Conservation (phyloP, 1,140 invertebrate genomes). For the Heliconius hermathena region DNA sequence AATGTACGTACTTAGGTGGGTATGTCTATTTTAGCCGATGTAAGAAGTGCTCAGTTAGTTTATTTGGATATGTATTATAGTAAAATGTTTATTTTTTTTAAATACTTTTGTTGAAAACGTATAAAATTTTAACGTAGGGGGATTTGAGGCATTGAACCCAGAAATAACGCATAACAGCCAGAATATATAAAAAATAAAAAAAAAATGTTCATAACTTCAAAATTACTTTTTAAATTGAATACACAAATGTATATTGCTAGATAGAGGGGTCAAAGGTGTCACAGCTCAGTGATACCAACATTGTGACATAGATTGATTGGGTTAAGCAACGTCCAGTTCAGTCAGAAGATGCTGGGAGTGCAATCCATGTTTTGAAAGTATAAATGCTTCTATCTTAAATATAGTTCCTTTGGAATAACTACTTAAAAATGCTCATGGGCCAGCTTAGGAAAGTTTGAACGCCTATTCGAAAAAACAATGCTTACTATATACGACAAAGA, state of each 20-base stretch:
- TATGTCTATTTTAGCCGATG: neutral
- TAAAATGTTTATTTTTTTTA: too few species aligned
- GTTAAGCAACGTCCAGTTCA: neutral
- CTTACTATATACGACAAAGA: too few species aligned
- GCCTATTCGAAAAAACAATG: too few species aligned
- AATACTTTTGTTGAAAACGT: too few species aligned
- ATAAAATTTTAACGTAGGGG: too few species aligned
- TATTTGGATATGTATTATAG: neutral
- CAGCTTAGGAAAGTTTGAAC: too few species aligned
- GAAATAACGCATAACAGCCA: too few species aligned
- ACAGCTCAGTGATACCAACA: neutral
- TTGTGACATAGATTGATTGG: slow-evolving; percentile 1
- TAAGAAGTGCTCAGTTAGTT: neutral
- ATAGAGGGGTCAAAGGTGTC: neutral
- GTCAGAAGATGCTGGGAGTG: neutral
- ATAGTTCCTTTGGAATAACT: neutral
- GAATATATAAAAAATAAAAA: too few species aligned
- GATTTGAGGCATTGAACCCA: too few species aligned
- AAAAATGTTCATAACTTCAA: neutral
- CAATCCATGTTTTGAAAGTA: neutral
- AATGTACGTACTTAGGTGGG: neutral
- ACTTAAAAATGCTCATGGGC: too few species aligned
- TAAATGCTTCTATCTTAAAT: neutral
- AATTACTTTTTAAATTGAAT: neutral
- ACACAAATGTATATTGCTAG: neutral